Evolutionary conservation across 2,797 vertebrate genomes (phyloP), one percentile per base, ranked within the genome.

Genomic region (Acanthis flammea): DNA sequence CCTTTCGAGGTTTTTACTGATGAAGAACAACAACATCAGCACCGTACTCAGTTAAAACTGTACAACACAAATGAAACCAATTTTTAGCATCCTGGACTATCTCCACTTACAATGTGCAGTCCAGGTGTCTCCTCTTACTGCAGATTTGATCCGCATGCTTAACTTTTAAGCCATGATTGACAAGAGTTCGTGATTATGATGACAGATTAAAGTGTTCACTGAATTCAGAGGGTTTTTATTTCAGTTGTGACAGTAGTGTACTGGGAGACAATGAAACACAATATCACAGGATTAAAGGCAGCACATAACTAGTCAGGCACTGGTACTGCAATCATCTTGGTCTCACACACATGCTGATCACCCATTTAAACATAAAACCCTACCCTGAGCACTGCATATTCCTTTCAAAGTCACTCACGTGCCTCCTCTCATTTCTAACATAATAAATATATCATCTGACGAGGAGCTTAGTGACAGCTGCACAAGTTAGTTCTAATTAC

Each of bases 391-490:
- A 84, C 27, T 91, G 65, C 86, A 93, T 97, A 97, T 96, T 96
- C 86, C 90, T 95, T 97, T 97, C 97, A 97, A 97, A 98, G 96
- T 95, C 95, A 66, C 90, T 96, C 94, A 94, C 42, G 90, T 86
- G 95, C 85, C 81, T 96, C 57, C 95, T 97, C 96, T 97, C 93
- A 94, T 97, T 96, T 97, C 91, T 71, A 96, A 93, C 92, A 96
- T 94, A 96, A 97, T 92, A 94, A 96, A 97, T 97, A 96, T 96
- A 97, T 97, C 97, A 97, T 97, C 93, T 94, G 96, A 97, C 90
- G 88, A 97, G 87, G 97, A 98, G 97, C 96, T 96, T 94, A 91
- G 96, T 97, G 97, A 98, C 98, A 98, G 98, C 98, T 98, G 98
- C 97, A 96, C 84, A 96, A 96, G 90, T 91, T 86, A 92, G 74